These are phyloP conservation scores for Sialia sialis DNA, from an alignment of 2,113 vertebrate genomes.

Conservation along the genomic window DNA sequence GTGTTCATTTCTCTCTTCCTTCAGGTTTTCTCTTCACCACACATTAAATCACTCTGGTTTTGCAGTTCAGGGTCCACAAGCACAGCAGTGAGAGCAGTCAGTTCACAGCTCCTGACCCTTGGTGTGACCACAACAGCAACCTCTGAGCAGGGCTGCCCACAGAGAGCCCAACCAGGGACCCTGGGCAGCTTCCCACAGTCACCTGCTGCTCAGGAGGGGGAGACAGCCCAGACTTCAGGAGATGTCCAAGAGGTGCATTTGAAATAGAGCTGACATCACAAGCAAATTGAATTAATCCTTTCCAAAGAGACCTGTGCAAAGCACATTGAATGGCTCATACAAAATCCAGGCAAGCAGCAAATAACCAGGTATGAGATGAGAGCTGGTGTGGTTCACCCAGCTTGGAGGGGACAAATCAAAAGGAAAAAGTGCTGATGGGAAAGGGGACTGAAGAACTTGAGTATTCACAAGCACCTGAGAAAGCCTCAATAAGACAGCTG, in stretches of 20 bases:
- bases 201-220: background rate
- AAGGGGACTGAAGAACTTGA: background rate
- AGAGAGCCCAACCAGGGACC: background rate
- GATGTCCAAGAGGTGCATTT: background rate
- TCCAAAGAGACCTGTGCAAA: background rate
- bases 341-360: background rate
- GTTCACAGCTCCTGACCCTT: background rate
- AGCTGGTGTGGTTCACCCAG: background rate
- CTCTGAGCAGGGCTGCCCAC: background rate
- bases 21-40: background rate
- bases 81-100: background rate
- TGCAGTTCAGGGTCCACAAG: background rate
- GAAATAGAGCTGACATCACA: background rate
- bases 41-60: background rate
- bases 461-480: background rate
- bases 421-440: background rate
- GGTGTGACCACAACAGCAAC: background rate
- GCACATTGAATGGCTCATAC: fast-evolving
- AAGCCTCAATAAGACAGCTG: background rate
- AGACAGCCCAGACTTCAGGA: background rate
- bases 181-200: background rate
- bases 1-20: background rate
- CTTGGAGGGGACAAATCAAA: fast-evolving
- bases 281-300: background rate
- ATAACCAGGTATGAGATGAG: fast-evolving